These are phyloP conservation scores for Uropsilus gracilis DNA, from an alignment of 2,113 vertebrate species.

Conservation along the genomic window DNA sequence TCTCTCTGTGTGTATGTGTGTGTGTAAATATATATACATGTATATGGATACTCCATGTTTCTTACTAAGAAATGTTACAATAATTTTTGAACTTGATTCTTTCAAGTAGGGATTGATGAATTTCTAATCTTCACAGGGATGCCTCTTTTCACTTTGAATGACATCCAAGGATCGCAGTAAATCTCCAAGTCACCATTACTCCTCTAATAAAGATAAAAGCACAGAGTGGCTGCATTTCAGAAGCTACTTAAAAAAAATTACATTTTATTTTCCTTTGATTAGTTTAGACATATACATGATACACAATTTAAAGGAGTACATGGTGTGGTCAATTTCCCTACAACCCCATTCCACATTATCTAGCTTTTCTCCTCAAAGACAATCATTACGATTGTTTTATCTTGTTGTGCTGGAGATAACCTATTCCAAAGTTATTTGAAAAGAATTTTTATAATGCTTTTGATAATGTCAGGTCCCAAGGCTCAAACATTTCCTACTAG, in stretches of 20 bases:
- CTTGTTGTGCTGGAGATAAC: neutral
- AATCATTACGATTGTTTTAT: neutral
- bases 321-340: neutral
- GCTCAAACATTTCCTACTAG: neutral
- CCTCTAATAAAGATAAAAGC: neutral
- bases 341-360: too few relatives aligned
- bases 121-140: neutral
- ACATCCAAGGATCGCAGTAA: neutral
- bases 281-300: neutral
- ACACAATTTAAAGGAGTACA: neutral
- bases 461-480: neutral
- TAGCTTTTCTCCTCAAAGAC: neutral
- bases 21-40: too few relatives aligned
- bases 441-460: neutral
- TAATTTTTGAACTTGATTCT: conserved; percentile 1
- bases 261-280: neutral
- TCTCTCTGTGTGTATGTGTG: too few relatives aligned
- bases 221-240: neutral
- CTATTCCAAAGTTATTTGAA: neutral
- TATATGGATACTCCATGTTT: too few relatives aligned
- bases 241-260: neutral
- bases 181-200: neutral
- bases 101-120: neutral
- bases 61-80: conserved; percentile 16
- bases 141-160: neutral